Base-by-base conservation (phyloP, 2,797 vertebrate genomes). In the Carcharodon carcharias region DNA sequence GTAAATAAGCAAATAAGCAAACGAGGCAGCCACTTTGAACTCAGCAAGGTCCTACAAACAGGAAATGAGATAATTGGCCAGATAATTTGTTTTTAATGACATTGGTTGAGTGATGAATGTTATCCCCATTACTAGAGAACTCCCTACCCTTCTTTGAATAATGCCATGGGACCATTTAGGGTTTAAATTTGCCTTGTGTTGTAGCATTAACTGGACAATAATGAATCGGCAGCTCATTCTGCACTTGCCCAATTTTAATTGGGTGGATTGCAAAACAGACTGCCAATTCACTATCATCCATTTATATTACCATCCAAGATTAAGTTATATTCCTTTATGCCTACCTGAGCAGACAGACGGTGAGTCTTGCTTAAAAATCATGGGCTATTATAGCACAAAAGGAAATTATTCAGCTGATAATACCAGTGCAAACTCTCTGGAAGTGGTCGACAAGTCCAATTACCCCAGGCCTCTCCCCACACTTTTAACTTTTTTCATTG, bases 1-100 rank as follows among this genome's bases (percentile, higher is more conserved):
- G 56, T 61, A 91, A n/a, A n/a, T n/a, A n/a, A n/a, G n/a, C n/a
- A n/a, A 28, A 23, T n/a, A 93, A 21, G 61, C n/a, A 93, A 93
- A 93, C 91, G 67, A 93, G 61, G 63, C 91, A 67, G n/a, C 26
- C 61, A 93, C 61, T 93, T 65, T 93, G 18, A 93, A 93, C 61
- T 67, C 61, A 67, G n/a, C 61, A 93, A 40, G 18, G 21, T 93
- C 61, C 91, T 67, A 21, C 61, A 93, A 93, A 93, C 91, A 67
- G 63, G 91, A 67, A 67, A 93, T 93, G 3, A 93, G n/a, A 93
- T 65, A 67, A 67, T 93, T 93, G 91, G 18, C 2, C 63, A 40
- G 9, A 92, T 45, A 91, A 88, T 88, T 88, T 88, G 56, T 45
- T 67, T 67, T 40, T 93, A n/a, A 67, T 67, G 45, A 18, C 18